Base-by-base conservation (phyloP, 2,888 invertebrate species). In the Nomada fabriciana region DNA sequence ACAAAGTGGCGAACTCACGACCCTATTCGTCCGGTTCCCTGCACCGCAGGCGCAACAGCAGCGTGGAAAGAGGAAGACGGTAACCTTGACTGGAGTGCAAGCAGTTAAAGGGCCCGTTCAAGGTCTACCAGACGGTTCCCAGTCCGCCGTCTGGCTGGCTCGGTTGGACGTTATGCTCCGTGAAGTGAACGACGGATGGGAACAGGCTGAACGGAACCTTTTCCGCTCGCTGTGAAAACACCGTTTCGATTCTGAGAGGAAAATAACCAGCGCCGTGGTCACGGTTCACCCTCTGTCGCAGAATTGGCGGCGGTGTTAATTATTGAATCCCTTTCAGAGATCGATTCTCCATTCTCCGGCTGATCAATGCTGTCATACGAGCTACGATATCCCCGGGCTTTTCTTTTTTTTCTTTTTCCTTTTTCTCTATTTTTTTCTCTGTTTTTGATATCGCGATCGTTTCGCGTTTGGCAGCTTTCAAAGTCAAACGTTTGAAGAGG, bases 71-170 rank as follows among this genome's bases (percentile, higher is more conserved):
- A 87, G 86, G 86, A 90, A 88, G 87, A 90, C 86, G 86, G 87
- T 86, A 90, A 87, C 90, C 90, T 90, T 90, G 90, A 89, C 90
- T 81, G 23, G 82, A 81, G 86, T 83, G 90, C 87, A 83, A 79
- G 78, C 88, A 88, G 90, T 90, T 90, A 90, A 91, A 90, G 90
- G 90, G 90, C 85, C 88, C 36, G 89, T 85, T 90, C 90, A 90
- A 90, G 90, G 91, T 87, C 90, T 87, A 89, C 87, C 88, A 90
- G 90, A 87, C 88, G 82, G 81, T 86, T 81, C 83, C 80, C 82
- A 80, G 84, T 82, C 84, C 84, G 71, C 77, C 86, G 86, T 88
- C 83, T 85, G 83, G 84, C 70, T 77, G 50, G 79, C 82, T 83
- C 63, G 83, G 80, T 75, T 83, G 87, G 82, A 86, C 82, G 89